Conservation (phyloP, 1,140 invertebrate genomes). For the Calephelis virginiensis region DNA sequence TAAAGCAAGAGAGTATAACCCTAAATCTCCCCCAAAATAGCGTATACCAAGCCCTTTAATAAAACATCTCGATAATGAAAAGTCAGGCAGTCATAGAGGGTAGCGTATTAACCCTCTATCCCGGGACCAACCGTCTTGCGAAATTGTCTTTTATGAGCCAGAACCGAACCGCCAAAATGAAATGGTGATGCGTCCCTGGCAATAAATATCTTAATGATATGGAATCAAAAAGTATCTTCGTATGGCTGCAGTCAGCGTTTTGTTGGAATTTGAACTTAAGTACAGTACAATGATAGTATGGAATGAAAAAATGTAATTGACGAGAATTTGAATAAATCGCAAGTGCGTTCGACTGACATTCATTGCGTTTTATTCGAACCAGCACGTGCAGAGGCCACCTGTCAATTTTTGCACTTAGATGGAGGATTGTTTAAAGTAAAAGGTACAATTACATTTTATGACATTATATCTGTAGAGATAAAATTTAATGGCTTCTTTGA, state of each 20-base stretch:
- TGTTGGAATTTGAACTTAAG: slow-evolving; percentile 40
- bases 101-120: slow-evolving; percentile 66
- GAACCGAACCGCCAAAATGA: slow-evolving; percentile 55
- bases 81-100: slow-evolving; percentile 75
- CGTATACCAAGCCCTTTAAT: slow-evolving; percentile 64
- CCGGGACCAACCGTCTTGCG: slow-evolving; percentile 26
- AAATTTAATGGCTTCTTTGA: too few relatives aligned
- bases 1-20: slow-evolving; percentile 33
- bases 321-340: slow-evolving; percentile 41
- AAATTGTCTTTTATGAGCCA: slow-evolving; percentile 58
- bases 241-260: slow-evolving; percentile 21
- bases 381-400: slow-evolving; percentile 73
- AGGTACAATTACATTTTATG: neutral
- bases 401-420: slow-evolving; percentile 60
- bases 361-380: slow-evolving; percentile 72
- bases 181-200: slow-evolving; percentile 49
- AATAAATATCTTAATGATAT: slow-evolving; percentile 78
- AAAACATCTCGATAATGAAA: slow-evolving; percentile 79
- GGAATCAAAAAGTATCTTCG: slow-evolving; percentile 74
- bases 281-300: slow-evolving; percentile 33
- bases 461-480: neutral
- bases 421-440: slow-evolving; percentile 16
- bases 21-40: slow-evolving; percentile 52
- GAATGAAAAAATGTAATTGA: slow-evolving; percentile 28
- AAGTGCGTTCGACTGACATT: slow-evolving; percentile 64